Base-by-base conservation (phyloP, 1,140 invertebrate species). In the Hylaeus volcanicus region DNA sequence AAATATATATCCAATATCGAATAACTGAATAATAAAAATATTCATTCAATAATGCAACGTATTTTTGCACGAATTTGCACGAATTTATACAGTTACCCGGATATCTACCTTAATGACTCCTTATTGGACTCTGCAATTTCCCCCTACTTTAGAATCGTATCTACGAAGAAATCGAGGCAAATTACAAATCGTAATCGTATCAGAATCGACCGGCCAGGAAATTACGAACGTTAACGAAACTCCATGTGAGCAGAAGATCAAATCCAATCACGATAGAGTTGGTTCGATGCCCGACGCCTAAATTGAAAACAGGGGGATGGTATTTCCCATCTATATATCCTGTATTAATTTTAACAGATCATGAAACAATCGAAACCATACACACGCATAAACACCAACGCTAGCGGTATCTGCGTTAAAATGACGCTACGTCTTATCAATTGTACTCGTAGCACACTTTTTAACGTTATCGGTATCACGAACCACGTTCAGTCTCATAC, bases 381-480 rank as follows among this genome's bases (percentile, higher is more conserved):
- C 61, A 45, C 61, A 71, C 75, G 11, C 26, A 48, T 61, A 43
- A 72, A 72, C n/a, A 45, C 56, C 26, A 26, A n/a, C 9, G 45
- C 9, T 6, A 8, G 3, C 56, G 2, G 26, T 56, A 72, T 69
- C 66, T 58, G 41, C 56, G 69, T 55, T 60, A 15, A 48, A 85
- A 45, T 81, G 26, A 79, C 71, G 51, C 11, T 72, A 4, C 39
- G 55, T 53, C 78, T 85, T 85, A 85, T 85, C 83, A 85, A 79
- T 84, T 41, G 63, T 76, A 26, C 76, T 45, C 56, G 41, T 81
- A 81, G 55, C 68, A 61, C 53, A 55, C 71, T 71, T 85, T 85
- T 73, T 51, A 64, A 14, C 48, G 61, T 84, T 85, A 85, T 85
- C 82, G 43, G 45, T 43, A 12, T 61, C 72, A 83, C 26, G 3